A percentile compares a stretch with the other conserved stretches of the same genome.
Evolutionary conservation across 2,113 vertebrate species (phyloP).

Genomic region (Alosa alosa): DNA sequence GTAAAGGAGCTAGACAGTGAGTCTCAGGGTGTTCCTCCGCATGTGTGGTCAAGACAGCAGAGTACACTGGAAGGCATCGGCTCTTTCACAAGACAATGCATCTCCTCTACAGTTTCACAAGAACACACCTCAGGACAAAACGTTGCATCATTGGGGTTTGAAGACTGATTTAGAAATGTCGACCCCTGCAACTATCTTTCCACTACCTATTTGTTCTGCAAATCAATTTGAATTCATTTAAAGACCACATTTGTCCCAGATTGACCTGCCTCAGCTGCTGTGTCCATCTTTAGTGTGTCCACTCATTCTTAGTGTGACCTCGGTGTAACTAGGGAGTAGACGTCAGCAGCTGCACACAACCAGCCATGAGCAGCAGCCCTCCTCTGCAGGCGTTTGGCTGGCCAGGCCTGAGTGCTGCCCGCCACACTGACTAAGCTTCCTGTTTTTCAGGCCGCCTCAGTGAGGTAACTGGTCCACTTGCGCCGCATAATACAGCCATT

Average conservation of each 20-base stretch:
- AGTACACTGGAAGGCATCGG: not conserved
- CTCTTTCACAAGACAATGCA: too few species aligned
- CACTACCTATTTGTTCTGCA: not conserved
- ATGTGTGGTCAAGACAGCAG: not conserved
- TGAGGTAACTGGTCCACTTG: conserved; percentile 11
- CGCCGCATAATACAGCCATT: conserved; percentile 16
- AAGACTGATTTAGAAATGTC: not conserved
- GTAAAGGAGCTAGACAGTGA: not conserved
- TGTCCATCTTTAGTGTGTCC: not conserved
- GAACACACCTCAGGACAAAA: not conserved
- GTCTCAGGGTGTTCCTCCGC: not conserved
- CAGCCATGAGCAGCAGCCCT: not conserved
- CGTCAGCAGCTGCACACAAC: not conserved
- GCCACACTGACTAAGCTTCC: conserved; percentile 20
- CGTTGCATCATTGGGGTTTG: not conserved
- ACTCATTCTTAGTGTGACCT: not conserved
- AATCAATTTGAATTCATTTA: not conserved
- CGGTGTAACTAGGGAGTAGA: not conserved
- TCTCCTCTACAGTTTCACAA: not conserved
- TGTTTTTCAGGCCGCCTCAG: conserved; percentile 29
- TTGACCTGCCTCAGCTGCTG: not conserved
- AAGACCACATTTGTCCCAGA: not conserved
- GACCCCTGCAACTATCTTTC: not conserved
- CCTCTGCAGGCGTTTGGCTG: conserved; percentile 22
- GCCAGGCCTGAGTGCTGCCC: not conserved